Evolutionary conservation across 2,797 vertebrate genomes (phyloP), one percentile per base, ranked within the genome.

Genomic region (Atherinosoma microstoma): DNA sequence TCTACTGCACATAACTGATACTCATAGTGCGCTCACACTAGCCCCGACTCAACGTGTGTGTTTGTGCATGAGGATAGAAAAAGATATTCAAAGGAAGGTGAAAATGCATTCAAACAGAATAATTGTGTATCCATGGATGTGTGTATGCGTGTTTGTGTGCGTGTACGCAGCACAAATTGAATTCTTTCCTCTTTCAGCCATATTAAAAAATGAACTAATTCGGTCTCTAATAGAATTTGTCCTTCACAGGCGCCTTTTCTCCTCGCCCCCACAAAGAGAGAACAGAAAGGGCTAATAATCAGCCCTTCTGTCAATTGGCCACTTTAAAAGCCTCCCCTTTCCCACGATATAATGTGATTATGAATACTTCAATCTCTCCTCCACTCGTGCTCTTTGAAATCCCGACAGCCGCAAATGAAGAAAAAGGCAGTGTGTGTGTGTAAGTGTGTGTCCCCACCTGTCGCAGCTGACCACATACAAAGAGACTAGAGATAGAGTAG

Each of bases 1-100:
- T 97, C 97, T 95, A 99, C 97, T 99, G 95, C 95, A 95, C 95
- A 97, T 93, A 94, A 96, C 93, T 95, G 97, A 98, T 97, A 97
- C 94, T 96, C 95, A 95, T 65, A 75, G 78, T 67, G 71, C 59
- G 20, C 75, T 54, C 34, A 49, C 67, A 83, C 84, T 27, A 82
- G 80, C 84, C 76, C 69, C 80, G 77, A 73, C 86, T 82, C 62
- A 36, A 57, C 11, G 60, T 40, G 72, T 62, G 79, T 72, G 82
- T 45, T 45, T 45, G 16, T 20, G 42, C 42, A 20, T 34, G 72
- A 16, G 30, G 15, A 56, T 10, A n/a, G 11, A 58, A 47, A 75
- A 22, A 11, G 24, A 54, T 16, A 64, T 11, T 70, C 20, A 22
- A 60, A 30, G 40, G 27, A 15, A 38, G 53, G 42, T 2, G 38